phyloP scores from a whole-genome alignment of 2,888 invertebrate genomes.

The Parasteatoda lunata region DNA sequence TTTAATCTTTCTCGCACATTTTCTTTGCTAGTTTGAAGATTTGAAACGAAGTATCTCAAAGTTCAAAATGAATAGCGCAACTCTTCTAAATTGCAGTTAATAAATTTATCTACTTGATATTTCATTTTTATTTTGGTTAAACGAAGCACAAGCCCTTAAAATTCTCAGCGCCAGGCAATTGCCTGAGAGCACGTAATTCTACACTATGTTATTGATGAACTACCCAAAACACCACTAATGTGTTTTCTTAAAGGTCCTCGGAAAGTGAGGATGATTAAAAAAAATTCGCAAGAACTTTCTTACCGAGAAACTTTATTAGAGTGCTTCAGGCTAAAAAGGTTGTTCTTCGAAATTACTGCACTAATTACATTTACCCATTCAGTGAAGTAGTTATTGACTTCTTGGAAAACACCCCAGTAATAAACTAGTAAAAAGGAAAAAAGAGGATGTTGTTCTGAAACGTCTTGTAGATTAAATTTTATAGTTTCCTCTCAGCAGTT shows the following conservation, averaged over 20 bases:
- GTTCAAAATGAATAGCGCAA: too few relatives aligned
- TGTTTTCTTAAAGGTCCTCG: background rate
- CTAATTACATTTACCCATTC: constrained; percentile 48
- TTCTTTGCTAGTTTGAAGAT: too few relatives aligned
- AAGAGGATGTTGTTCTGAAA: constrained; percentile 29
- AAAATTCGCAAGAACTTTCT: background rate
- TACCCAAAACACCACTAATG: background rate
- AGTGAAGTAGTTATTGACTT: constrained; percentile 5
- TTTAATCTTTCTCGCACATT: too few relatives aligned
- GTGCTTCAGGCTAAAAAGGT: background rate
- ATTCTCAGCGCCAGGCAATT: too few relatives aligned
- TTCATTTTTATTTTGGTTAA: too few relatives aligned
- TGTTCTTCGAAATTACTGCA: background rate
- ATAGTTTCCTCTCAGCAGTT: constrained; percentile 36
- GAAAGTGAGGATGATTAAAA: background rate
- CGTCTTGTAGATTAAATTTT: constrained; percentile 50
- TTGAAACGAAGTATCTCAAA: too few relatives aligned
- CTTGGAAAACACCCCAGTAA: constrained; percentile 2
- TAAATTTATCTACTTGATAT: too few relatives aligned
- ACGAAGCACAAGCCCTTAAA: too few relatives aligned
- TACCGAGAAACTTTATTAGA: background rate
- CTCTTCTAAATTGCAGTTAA: too few relatives aligned
- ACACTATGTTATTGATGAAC: too few relatives aligned
- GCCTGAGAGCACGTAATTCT: too few relatives aligned
- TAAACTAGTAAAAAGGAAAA: constrained; percentile 4